Evolutionary conservation across 2,113 vertebrate species (phyloP).

Genomic region (Marcusenius ussheri): DNA sequence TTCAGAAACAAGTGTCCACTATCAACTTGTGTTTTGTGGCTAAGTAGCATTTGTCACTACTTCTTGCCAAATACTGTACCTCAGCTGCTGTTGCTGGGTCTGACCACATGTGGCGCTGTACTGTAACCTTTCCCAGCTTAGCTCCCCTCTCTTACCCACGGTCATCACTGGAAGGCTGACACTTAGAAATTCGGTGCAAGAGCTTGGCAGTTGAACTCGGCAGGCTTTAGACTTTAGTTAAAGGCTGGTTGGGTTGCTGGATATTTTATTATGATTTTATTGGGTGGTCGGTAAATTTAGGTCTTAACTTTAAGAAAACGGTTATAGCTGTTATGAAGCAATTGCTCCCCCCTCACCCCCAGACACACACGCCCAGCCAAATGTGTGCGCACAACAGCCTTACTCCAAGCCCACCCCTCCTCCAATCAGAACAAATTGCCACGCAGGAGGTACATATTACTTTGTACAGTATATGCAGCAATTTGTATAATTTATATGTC

Average conservation of each 20-base stretch:
- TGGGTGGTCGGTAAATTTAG: not conserved
- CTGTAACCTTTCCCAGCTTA: not conserved
- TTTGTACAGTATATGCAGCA: conserved; percentile 21
- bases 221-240: not conserved
- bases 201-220: not conserved
- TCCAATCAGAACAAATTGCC: not conserved
- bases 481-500: conserved; percentile 23
- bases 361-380: not conserved
- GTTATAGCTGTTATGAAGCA: not conserved
- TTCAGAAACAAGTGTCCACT: conserved; percentile 64
- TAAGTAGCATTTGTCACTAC: conserved; percentile 16
- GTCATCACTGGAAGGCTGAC: not conserved
- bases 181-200: not conserved
- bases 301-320: not conserved
- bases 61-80: conserved; percentile 14
- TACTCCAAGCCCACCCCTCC: not conserved
- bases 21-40: conserved; percentile 45
- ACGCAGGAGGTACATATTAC: not conserved
- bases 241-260: not conserved
- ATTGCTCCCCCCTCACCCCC: not conserved
- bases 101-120: conserved; percentile 10
- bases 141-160: not conserved
- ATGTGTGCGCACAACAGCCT: not conserved
- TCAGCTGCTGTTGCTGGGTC: conserved; percentile 6
- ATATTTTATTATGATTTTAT: not conserved